Percentiles rank a stretch among this genome's conserved stretches.
These are phyloP conservation scores for Atlantisia rogersi DNA, from an alignment of 2,113 vertebrate species.

Conservation along the genomic window DNA sequence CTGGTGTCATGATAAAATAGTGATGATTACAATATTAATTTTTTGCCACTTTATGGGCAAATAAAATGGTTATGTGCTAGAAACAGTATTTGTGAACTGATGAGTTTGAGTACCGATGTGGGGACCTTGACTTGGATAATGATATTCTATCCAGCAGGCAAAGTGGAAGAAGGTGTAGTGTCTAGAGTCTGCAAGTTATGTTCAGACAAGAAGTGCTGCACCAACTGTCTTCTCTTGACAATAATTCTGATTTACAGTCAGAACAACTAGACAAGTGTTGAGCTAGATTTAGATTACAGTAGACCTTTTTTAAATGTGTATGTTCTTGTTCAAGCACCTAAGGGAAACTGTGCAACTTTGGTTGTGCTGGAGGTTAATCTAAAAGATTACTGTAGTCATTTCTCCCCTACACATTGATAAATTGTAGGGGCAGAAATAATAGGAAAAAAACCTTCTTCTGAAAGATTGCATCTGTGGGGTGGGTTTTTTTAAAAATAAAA, in stretches of 20 bases:
- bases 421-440: not conserved
- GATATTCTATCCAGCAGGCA: not conserved
- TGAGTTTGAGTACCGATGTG: not conserved
- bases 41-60: not conserved
- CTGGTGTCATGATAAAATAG: not conserved
- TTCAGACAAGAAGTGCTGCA: not conserved
- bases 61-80: not conserved
- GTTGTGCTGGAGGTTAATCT: not conserved
- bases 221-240: not conserved
- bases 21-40: not conserved
- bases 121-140: not conserved
- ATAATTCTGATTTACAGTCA: not conserved
- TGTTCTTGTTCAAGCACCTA: not conserved
- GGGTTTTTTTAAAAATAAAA: not conserved
- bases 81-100: not conserved
- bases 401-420: not conserved
- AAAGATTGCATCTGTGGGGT: not conserved
- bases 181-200: not conserved
- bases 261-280: not conserved
- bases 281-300: not conserved
- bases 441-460: not conserved
- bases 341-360: not conserved
- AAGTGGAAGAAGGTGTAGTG: not conserved
- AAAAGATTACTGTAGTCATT: not conserved
- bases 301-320: not conserved